Percentiles rank a stretch among this genome's conserved stretches.
phyloP scores from a whole-genome alignment of 1,140 invertebrate genomes.

The Drosophila lini region DNA sequence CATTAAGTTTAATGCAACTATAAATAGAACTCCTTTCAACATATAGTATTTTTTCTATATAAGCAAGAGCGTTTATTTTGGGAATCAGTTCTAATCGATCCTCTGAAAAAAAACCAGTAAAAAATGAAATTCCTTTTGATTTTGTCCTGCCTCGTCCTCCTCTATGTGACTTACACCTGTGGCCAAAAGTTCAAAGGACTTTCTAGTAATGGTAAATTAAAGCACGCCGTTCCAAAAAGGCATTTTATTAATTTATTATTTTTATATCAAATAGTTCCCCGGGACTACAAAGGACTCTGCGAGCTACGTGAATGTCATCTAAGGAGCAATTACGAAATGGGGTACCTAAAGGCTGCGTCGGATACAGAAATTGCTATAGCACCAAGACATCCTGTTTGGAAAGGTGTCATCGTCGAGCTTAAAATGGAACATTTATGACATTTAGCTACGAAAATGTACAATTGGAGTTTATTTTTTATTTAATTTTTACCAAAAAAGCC shows the following conservation, averaged over 20 bases:
- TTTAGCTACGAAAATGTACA: no score
- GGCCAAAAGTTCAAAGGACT: neutral
- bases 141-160: neutral
- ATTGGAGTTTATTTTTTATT: neutral
- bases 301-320: no score
- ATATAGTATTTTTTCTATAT: no score
- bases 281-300: neutral
- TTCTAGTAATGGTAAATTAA: neutral
- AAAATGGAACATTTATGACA: neutral
- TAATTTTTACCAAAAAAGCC: neutral
- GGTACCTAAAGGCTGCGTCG: neutral
- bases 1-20: no score
- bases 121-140: constrained; percentile 1
- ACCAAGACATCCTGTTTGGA: neutral
- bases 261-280: neutral
- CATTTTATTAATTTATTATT: neutral
- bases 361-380: neutral
- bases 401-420: neutral
- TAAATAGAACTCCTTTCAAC: no score
- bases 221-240: no score
- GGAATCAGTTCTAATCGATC: neutral
- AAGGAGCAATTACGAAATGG: no score
- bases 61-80: no score
- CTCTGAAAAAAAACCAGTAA: neutral
- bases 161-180: neutral